A percentile compares a stretch with the other conserved stretches of the same genome.
These are phyloP conservation scores for Tridacna gigas DNA, from an alignment of 2,888 invertebrate species.

Conservation along the genomic window DNA sequence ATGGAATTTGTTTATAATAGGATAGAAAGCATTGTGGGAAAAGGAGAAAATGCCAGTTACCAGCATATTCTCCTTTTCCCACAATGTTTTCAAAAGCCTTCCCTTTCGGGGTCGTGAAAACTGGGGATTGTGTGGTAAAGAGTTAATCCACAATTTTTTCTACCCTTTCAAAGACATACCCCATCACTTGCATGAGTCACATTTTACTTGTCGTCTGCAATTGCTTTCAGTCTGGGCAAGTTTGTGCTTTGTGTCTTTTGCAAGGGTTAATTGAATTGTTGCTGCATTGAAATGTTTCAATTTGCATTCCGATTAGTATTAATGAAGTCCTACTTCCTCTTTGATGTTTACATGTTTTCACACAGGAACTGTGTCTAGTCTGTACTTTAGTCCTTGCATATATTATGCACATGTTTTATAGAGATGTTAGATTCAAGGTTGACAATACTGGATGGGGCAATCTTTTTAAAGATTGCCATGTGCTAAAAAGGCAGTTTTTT, in stretches of 20 bases:
- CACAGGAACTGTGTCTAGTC: neutral
- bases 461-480: too few relatives aligned
- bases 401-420: too few relatives aligned
- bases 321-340: slow-evolving; percentile 18
- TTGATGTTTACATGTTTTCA: neutral
- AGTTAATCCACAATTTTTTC: neutral
- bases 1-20: too few relatives aligned
- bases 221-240: too few relatives aligned
- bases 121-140: neutral
- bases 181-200: too few relatives aligned
- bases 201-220: too few relatives aligned
- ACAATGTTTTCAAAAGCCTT: neutral
- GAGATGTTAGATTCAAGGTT: too few relatives aligned
- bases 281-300: slow-evolving; percentile 10
- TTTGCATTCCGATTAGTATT: slow-evolving; percentile 26
- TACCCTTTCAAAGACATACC: neutral
- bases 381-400: too few relatives aligned
- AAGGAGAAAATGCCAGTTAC: neutral
- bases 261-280: slow-evolving; percentile 10
- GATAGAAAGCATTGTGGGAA: neutral
- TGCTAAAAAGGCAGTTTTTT: too few relatives aligned
- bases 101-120: neutral
- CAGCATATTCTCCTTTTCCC: too few relatives aligned
- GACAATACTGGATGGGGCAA: too few relatives aligned
- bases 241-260: too few relatives aligned